These are phyloP conservation scores for Axinella damicornis DNA, from an alignment of 37 sponge, comb jelly and placozoan species.

Conservation along the genomic window DNA sequence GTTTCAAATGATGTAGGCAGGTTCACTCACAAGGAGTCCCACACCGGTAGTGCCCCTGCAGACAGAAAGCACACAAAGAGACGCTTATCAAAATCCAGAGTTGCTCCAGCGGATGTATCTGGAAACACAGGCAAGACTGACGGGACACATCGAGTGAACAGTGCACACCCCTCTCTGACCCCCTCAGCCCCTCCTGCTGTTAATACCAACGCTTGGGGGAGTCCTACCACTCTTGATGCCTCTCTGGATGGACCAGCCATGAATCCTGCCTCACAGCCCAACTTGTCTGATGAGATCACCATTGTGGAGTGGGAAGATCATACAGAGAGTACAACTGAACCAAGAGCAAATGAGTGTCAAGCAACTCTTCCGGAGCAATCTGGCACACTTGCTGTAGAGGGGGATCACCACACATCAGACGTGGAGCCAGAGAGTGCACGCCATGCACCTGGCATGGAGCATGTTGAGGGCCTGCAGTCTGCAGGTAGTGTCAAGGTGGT, in stretches of 20 bases:
- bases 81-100: neutral
- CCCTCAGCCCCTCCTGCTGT: neutral
- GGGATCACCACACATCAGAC: no score
- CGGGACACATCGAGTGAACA: no score
- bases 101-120: neutral
- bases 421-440: no score
- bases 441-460: no score
- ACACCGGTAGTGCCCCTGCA: neutral
- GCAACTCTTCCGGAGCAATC: no score
- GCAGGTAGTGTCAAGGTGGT: slow-evolving; percentile 15
- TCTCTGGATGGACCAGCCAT: neutral
- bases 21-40: no score
- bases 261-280: neutral
- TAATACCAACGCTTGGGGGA: slow-evolving; percentile 26
- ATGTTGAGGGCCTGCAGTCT: neutral
- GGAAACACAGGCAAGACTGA: no score
- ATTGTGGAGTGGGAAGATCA: no score
- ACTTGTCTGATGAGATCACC: neutral
- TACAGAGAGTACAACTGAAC: no score
- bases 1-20: no score
- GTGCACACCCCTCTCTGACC: neutral
- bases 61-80: neutral
- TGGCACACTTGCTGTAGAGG: no score
- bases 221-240: slow-evolving; percentile 7
- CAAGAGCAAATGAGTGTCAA: no score